Percentiles rank a stretch among this genome's conserved stretches.
These are phyloP conservation scores for Phoxinus phoxinus DNA, from an alignment of 2,113 vertebrate genomes.

Conservation along the genomic window DNA sequence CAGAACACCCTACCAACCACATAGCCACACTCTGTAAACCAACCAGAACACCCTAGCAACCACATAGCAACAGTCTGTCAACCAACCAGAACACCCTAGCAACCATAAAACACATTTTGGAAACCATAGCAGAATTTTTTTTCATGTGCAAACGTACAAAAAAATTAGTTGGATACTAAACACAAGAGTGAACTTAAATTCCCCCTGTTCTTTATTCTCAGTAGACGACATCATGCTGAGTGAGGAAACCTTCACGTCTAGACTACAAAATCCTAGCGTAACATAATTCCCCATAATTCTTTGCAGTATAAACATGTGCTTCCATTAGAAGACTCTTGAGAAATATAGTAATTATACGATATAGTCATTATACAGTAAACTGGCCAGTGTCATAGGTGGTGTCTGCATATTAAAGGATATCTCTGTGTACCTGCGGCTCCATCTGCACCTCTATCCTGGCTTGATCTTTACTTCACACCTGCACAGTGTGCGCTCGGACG, in stretches of 20 bases:
- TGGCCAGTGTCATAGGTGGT: neutral
- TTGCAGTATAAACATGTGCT: neutral
- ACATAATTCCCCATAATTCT: slow-evolving; percentile 22
- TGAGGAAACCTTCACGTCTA: neutral
- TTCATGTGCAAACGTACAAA: too few relatives aligned
- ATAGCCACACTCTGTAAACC: too few relatives aligned
- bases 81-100: too few relatives aligned
- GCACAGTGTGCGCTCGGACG: neutral
- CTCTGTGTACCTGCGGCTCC: neutral
- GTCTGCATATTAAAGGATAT: neutral
- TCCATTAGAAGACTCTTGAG: slow-evolving; percentile 1
- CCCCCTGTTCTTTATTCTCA: neutral
- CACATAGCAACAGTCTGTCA: too few relatives aligned
- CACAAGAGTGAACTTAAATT: neutral
- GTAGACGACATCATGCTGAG: neutral
- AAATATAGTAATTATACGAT: slow-evolving; percentile 7
- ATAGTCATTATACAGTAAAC: neutral
- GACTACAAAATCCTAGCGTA: neutral
- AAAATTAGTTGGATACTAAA: neutral
- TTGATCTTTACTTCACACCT: slow-evolving; percentile 6
- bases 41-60: too few relatives aligned
- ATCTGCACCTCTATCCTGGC: neutral
- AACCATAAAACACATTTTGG: too few relatives aligned
- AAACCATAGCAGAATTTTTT: too few relatives aligned
- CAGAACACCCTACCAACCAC: too few relatives aligned